Conservation (phyloP, 2,888 invertebrate species). For the Microctonus brassicae region DNA sequence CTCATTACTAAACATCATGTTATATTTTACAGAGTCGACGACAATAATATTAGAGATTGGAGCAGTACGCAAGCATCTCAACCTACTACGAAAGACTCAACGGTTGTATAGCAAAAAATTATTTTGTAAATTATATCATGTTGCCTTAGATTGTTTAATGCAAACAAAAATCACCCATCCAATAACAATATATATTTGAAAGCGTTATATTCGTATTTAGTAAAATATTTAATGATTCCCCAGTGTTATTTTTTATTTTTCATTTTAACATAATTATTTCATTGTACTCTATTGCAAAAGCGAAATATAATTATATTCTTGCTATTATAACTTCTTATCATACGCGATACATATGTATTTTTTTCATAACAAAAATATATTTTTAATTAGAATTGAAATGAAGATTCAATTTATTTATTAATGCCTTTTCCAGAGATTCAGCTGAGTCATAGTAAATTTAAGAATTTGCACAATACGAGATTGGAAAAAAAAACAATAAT, state of each 20-base stretch:
- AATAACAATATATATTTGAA: slow-evolving; percentile 30
- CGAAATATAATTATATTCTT: neutral
- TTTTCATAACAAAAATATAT: slow-evolving; percentile 29
- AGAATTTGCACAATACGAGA: slow-evolving; percentile 2
- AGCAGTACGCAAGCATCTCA: slow-evolving; percentile 29
- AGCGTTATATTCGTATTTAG: slow-evolving; percentile 21
- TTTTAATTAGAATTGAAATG: slow-evolving; percentile 21
- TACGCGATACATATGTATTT: slow-evolving; percentile 8
- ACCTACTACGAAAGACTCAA: slow-evolving; percentile 41
- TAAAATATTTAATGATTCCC: slow-evolving; percentile 19
- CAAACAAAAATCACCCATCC: neutral
- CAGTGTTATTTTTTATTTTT: slow-evolving; percentile 14
- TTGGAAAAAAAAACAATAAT: neutral
- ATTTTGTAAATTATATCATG: slow-evolving; percentile 7
- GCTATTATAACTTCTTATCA: slow-evolving; percentile 2
- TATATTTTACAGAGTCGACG: slow-evolving; percentile 25
- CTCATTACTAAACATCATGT: neutral
- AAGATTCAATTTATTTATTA: slow-evolving; percentile 3
- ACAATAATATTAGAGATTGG: slow-evolving; percentile 34
- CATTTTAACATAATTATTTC: slow-evolving; percentile 21
- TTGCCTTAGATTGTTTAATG: neutral
- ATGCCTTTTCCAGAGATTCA: neutral
- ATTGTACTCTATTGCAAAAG: neutral
- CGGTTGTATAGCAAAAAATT: slow-evolving; percentile 37
- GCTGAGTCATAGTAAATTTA: slow-evolving; percentile 1